phyloP scores from a whole-genome alignment of 1,140 invertebrate species.

The Caenorhabditis tropicalis region DNA sequence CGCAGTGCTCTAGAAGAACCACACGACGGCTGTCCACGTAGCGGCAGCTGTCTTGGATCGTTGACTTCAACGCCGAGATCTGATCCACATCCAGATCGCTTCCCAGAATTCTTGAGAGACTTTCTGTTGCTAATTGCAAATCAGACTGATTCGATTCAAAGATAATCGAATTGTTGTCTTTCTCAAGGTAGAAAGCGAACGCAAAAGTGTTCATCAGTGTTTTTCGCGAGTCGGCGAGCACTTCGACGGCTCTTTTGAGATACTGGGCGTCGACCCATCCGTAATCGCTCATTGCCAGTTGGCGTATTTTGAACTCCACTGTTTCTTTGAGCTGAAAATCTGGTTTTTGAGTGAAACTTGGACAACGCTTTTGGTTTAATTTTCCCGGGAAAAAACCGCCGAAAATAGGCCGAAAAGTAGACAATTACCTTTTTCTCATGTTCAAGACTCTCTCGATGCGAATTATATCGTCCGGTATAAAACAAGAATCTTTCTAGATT shows the following conservation, averaged over 20 bases:
- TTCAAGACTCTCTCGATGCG: constrained; percentile 96
- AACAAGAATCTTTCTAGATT: constrained; percentile 82
- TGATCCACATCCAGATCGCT: constrained; percentile 70
- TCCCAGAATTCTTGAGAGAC: constrained; percentile 88
- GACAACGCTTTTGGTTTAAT: no score
- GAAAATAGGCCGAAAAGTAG: no score
- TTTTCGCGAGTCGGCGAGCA: constrained; percentile 92
- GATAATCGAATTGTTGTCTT: constrained; percentile 97
- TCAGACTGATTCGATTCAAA: constrained; percentile 99
- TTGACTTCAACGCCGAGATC: no score
- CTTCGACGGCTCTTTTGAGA: constrained; percentile 94
- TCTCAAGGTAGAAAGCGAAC: constrained; percentile 95
- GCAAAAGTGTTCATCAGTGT: constrained; percentile 99
- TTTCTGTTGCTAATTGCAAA: constrained; percentile 93
- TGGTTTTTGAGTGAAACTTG: background rate
- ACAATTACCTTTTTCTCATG: constrained; percentile 85
- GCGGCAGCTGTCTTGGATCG: constrained; percentile 95
- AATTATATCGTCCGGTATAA: constrained; percentile 98
- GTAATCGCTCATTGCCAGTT: background rate
- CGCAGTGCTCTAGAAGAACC: constrained; percentile 91
- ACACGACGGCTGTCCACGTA: constrained; percentile 95
- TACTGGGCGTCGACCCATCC: constrained; percentile 81
- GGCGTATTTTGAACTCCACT: background rate
- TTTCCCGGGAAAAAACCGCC: no score
- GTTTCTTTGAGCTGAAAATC: constrained; percentile 35